A percentile compares a stretch with the other conserved stretches of the same genome.
Conservation (phyloP, 2,113 vertebrate genomes). For the Uria lomvia region DNA sequence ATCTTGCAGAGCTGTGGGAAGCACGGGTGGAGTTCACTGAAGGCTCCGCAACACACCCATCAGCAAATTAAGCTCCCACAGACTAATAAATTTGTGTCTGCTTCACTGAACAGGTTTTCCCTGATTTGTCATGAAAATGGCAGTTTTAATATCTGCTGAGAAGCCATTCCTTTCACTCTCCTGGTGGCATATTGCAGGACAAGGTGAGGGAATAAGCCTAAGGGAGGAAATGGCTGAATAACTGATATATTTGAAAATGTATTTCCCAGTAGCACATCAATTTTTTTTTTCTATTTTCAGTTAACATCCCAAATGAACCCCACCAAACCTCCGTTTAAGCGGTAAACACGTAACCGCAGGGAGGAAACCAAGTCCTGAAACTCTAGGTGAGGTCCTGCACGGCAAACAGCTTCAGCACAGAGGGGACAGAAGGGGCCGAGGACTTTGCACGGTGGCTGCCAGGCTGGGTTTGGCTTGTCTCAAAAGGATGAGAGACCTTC, state of each 20-base stretch:
- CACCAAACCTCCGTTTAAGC: not conserved
- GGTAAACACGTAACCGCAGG: accelerated
- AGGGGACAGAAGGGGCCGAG: not conserved
- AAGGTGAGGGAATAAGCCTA: not conserved
- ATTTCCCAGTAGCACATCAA: not conserved
- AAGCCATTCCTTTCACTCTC: not conserved
- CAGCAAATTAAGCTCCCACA: not conserved
- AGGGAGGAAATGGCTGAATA: not conserved
- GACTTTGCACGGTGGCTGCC: not conserved
- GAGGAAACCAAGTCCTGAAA: not conserved
- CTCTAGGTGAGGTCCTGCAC: not conserved
- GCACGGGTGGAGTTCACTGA: accelerated
- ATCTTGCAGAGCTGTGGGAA: not conserved
- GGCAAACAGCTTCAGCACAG: accelerated
- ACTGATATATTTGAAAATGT: not conserved
- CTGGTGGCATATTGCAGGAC: not conserved
- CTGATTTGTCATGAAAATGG: not conserved
- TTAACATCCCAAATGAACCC: not conserved
- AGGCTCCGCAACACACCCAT: not conserved
- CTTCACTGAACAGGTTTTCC: not conserved
- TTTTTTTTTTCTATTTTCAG: not conserved
- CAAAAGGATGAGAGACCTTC: not conserved
- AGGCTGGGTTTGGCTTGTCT: not conserved
- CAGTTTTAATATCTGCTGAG: not conserved
- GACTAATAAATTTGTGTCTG: not conserved